Evolutionary conservation across 2,888 invertebrate species (phyloP).

Genomic region (Ecliptopera silaceata): DNA sequence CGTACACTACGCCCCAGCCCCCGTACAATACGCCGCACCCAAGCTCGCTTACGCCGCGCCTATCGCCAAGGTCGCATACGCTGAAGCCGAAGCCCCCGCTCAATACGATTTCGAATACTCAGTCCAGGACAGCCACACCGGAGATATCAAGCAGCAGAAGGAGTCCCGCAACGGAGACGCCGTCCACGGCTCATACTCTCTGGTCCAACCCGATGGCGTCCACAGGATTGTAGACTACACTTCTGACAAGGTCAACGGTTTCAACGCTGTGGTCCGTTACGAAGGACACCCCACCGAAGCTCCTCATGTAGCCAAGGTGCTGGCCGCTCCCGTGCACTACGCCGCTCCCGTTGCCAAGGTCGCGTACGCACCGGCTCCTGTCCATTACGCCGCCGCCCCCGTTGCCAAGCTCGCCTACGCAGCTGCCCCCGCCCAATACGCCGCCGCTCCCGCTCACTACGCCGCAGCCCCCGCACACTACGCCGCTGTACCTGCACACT

Average conservation of each 20-base stretch:
- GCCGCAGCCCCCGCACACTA: slow-evolving; percentile 41
- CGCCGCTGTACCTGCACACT: slow-evolving; percentile 36
- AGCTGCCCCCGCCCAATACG: slow-evolving; percentile 38
- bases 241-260: slow-evolving; percentile 69
- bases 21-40: slow-evolving; percentile 34
- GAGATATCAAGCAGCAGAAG: slow-evolving; percentile 75
- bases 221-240: slow-evolving; percentile 75
- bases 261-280: slow-evolving; percentile 74
- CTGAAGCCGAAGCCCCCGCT: slow-evolving; percentile 63
- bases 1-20: slow-evolving; percentile 32
- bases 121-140: slow-evolving; percentile 70
- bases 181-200: slow-evolving; percentile 75
- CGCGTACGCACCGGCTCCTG: slow-evolving; percentile 47
- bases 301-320: slow-evolving; percentile 42
- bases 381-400: slow-evolving; percentile 35
- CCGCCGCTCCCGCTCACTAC: slow-evolving; percentile 44
- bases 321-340: slow-evolving; percentile 46
- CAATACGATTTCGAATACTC: slow-evolving; percentile 75
- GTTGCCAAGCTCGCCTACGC: slow-evolving; percentile 44
- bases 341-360: slow-evolving; percentile 49
- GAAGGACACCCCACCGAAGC: slow-evolving; percentile 63
- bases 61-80: slow-evolving; percentile 58
- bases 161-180: slow-evolving; percentile 70
- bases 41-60: slow-evolving; percentile 62
- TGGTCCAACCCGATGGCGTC: slow-evolving; percentile 76